Percentiles rank a stretch among this genome's conserved stretches.
These are phyloP conservation scores for Corythucha ciliata DNA, from an alignment of 2,888 invertebrate genomes.

Conservation along the genomic window DNA sequence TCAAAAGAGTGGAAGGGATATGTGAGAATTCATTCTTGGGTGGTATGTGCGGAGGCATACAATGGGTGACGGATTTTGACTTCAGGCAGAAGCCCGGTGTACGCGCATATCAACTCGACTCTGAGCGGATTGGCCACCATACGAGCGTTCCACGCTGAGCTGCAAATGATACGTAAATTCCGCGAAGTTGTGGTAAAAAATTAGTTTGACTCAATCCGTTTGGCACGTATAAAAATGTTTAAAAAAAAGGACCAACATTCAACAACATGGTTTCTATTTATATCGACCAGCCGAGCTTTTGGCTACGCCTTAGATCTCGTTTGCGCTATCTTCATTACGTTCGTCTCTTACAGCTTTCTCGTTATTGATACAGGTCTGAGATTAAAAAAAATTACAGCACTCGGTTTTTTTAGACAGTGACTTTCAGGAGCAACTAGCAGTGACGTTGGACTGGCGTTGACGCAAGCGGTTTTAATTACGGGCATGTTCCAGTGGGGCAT, in stretches of 20 bases:
- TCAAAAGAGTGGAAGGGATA: slow-evolving; percentile 66
- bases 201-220: slow-evolving; percentile 67
- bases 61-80: too few species aligned
- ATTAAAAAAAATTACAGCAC: not conserved
- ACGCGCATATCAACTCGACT: slow-evolving; percentile 80
- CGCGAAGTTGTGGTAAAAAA: slow-evolving; percentile 70
- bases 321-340: slow-evolving; percentile 73
- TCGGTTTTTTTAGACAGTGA: not conserved
- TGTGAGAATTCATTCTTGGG: slow-evolving; percentile 27
- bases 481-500: slow-evolving; percentile 84
- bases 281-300: slow-evolving; percentile 83
- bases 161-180: too few species aligned
- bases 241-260: slow-evolving; percentile 42
- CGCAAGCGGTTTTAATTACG: slow-evolving; percentile 65
- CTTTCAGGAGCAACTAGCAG: slow-evolving; percentile 48
- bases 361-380: slow-evolving; percentile 40
- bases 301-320: slow-evolving; percentile 87
- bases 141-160: too few species aligned
- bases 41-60: too few species aligned
- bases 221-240: slow-evolving; percentile 61
- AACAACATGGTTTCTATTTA: slow-evolving; percentile 84
- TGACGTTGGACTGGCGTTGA: slow-evolving; percentile 62
- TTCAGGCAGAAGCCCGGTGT: slow-evolving; percentile 86
- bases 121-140: slow-evolving; percentile 85
- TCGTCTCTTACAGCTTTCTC: slow-evolving; percentile 79